Conservation (phyloP, 1,140 invertebrate species). For the Neuroterus valhalla region DNA sequence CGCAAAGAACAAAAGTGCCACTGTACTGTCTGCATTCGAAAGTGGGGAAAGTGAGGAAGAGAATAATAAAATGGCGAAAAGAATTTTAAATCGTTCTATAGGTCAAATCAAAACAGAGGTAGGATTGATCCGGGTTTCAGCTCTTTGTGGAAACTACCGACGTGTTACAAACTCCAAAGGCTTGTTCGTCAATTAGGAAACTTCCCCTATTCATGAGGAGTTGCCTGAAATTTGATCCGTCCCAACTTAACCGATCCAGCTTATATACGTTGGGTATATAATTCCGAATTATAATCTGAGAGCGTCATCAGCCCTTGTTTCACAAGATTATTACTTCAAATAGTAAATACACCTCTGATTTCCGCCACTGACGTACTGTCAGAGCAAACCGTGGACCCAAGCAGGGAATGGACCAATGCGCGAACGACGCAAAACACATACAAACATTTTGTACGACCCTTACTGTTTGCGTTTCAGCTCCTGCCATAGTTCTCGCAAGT, state of each 20-base stretch:
- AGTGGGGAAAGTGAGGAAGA: not conserved
- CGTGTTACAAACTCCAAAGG: conserved; percentile 14
- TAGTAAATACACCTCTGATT: no score
- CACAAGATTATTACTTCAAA: not conserved
- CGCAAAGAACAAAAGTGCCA: conserved; percentile 15
- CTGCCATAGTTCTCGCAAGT: no score
- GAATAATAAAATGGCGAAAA: conserved; percentile 2
- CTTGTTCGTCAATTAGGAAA: conserved; percentile 23
- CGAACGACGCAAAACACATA: no score
- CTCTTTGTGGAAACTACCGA: conserved; percentile 24
- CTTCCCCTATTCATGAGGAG: conserved; percentile 3
- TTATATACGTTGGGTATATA: not conserved
- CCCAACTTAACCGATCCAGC: not conserved
- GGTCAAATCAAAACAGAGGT: conserved; percentile 14
- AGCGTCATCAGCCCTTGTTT: not conserved
- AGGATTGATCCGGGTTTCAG: conserved; percentile 15
- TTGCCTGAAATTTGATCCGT: conserved; percentile 26
- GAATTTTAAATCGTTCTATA: conserved; percentile 19
- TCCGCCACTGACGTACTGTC: no score
- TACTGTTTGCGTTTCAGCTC: no score
- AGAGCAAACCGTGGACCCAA: no score
- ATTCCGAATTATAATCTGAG: not conserved
- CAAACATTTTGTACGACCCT: no score
- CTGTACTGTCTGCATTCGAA: not conserved
- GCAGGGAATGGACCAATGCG: no score